These are phyloP conservation scores for Kryptopterus vitreolus DNA, from an alignment of 2,797 vertebrate genomes.

Conservation along the genomic window DNA sequence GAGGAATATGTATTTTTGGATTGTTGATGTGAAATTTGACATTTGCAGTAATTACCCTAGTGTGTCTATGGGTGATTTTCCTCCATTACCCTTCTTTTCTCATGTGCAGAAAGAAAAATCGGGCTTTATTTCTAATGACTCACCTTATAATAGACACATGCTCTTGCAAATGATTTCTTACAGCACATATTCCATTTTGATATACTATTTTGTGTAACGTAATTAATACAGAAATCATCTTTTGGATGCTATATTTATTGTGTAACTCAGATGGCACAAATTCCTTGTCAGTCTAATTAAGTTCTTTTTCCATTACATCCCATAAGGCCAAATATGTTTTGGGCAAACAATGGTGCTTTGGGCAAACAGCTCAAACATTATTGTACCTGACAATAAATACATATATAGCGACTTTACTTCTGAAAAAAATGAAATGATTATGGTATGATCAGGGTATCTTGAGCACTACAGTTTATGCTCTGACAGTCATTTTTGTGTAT, in stretches of 20 bases:
- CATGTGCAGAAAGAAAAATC: not conserved
- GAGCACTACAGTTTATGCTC: no score
- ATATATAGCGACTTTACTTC: not conserved
- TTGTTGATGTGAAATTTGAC: conserved; percentile 1
- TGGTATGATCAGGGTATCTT: not conserved
- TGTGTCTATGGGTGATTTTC: conserved; percentile 18
- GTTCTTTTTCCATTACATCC: not conserved
- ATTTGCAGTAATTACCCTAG: conserved; percentile 13
- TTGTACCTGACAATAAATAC: not conserved
- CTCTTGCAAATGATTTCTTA: not conserved
- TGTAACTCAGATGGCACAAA: not conserved
- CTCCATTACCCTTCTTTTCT: not conserved
- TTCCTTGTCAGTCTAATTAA: not conserved
- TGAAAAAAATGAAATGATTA: not conserved
- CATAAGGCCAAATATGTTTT: not conserved
- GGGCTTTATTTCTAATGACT: not conserved
- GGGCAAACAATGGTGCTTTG: not conserved
- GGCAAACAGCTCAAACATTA: no score
- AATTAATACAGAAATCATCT: not conserved
- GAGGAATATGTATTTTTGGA: not conserved
- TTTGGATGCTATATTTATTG: not conserved
- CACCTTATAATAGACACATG: not conserved
- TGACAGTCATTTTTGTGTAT: no score
- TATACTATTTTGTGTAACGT: not conserved
- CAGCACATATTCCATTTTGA: not conserved